Percentiles rank a stretch among this genome's conserved stretches.
phyloP scores from a whole-genome alignment of 2,888 invertebrate genomes.

The Acleris laterana region DNA sequence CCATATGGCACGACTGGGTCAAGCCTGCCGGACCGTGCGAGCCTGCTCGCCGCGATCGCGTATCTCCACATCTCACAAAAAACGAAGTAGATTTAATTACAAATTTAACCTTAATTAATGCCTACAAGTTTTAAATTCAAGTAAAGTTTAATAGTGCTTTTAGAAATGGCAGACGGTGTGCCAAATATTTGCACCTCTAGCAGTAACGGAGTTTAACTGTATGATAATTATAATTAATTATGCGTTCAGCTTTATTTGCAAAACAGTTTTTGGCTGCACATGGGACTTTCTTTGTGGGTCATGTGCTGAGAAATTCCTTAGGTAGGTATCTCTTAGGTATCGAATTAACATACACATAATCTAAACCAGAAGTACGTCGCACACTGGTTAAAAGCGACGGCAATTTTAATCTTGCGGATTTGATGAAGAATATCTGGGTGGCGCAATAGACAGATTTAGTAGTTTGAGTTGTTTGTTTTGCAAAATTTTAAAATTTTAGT shows the following conservation, averaged over 20 bases:
- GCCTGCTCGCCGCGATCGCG: conserved; percentile 7
- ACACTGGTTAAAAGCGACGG: no score
- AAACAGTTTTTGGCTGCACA: no score
- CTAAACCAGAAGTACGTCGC: no score
- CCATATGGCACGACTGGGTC: conserved; percentile 59
- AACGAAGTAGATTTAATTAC: background rate
- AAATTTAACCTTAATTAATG: background rate
- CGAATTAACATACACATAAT: no score
- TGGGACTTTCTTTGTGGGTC: no score
- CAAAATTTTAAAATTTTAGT: no score
- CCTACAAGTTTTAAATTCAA: background rate
- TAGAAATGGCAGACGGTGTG: background rate
- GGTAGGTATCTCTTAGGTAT: no score
- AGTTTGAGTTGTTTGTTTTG: no score
- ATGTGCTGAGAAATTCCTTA: no score
- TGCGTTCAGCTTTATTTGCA: conserved; percentile 9
- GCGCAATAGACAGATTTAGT: no score
- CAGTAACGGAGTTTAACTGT: conserved; percentile 26
- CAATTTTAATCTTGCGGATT: no score
- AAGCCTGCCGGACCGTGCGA: conserved; percentile 33
- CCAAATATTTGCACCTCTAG: conserved; percentile 23
- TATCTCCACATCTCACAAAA: conserved; percentile 20
- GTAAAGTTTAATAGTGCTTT: background rate
- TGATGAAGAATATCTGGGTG: no score
- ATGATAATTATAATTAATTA: conserved; percentile 21